Evolutionary conservation across 2,888 invertebrate species (phyloP).

Genomic region (Brachylomia viminalis): DNA sequence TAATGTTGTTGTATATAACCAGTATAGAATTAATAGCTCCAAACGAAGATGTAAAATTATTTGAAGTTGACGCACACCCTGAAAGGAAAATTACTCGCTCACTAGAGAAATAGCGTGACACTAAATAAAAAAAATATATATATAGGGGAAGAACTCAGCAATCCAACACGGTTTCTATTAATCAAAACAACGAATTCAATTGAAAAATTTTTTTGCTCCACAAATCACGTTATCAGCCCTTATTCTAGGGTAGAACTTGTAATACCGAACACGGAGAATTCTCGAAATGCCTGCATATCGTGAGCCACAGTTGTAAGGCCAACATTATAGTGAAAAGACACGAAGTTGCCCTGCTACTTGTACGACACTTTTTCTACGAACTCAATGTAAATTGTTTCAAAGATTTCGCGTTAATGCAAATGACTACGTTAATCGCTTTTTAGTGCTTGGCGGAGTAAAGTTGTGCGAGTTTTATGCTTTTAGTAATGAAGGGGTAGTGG

Average conservation of each 20-base stretch:
- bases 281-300: constrained; percentile 80
- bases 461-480: constrained; percentile 66
- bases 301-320: constrained; percentile 82
- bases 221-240: constrained; percentile 62
- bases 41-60: constrained; percentile 30
- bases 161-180: constrained; percentile 37
- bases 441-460: constrained; percentile 60
- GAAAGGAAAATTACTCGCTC: constrained; percentile 38
- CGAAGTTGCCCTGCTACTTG: constrained; percentile 76
- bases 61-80: constrained; percentile 38
- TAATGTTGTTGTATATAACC: constrained; percentile 13
- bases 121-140: constrained; percentile 45
- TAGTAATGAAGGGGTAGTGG: constrained; percentile 63
- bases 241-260: constrained; percentile 59
- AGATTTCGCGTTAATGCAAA: constrained; percentile 72
- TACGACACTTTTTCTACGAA: constrained; percentile 81
- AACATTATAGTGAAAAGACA: constrained; percentile 83
- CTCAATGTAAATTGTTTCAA: constrained; percentile 73
- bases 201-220: constrained; percentile 52
- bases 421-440: constrained; percentile 68
- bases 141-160: constrained; percentile 42
- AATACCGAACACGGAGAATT: constrained; percentile 73
- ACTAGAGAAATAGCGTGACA: constrained; percentile 47
- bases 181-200: constrained; percentile 72
- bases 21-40: constrained; percentile 34